phyloP scores from a whole-genome alignment of 2,113 vertebrate genomes.

The Sciurus niger region DNA sequence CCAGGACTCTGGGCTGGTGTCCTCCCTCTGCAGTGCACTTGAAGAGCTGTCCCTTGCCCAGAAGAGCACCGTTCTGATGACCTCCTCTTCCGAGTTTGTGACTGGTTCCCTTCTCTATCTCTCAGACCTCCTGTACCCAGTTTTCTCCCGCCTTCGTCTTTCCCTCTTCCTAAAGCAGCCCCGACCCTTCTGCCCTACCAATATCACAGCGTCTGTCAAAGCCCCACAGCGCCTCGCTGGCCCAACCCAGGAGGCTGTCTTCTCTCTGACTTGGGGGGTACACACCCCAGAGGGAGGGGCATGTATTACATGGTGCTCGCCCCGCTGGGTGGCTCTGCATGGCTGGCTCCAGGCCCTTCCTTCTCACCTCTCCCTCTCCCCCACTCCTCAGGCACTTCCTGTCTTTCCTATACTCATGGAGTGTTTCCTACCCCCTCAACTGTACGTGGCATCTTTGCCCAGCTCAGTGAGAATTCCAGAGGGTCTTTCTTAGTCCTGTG shows the following conservation, averaged over 20 bases:
- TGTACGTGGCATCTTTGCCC: no score
- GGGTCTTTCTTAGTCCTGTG: not conserved
- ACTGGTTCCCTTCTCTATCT: not conserved
- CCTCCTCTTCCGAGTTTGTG: not conserved
- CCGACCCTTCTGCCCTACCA: not conserved
- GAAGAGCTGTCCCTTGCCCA: not conserved
- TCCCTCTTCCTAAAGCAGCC: not conserved
- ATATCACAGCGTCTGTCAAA: not conserved
- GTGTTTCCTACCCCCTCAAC: no score
- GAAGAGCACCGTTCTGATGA: not conserved
- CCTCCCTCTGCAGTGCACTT: not conserved
- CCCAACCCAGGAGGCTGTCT: not conserved
- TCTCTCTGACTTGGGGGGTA: accelerated
- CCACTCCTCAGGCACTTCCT: no score
- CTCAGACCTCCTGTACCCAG: not conserved
- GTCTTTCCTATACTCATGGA: not conserved
- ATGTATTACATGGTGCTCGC: accelerated
- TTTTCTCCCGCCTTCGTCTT: not conserved
- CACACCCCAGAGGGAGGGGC: not conserved
- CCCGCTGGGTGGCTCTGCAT: accelerated
- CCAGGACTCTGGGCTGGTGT: no score
- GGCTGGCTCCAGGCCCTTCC: no score
- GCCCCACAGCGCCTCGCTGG: not conserved
- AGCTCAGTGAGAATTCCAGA: not conserved
- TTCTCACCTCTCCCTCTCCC: not conserved